Evolutionary conservation across 2,113 vertebrate species (phyloP).

Genomic region (Lamprologus lemairii): DNA sequence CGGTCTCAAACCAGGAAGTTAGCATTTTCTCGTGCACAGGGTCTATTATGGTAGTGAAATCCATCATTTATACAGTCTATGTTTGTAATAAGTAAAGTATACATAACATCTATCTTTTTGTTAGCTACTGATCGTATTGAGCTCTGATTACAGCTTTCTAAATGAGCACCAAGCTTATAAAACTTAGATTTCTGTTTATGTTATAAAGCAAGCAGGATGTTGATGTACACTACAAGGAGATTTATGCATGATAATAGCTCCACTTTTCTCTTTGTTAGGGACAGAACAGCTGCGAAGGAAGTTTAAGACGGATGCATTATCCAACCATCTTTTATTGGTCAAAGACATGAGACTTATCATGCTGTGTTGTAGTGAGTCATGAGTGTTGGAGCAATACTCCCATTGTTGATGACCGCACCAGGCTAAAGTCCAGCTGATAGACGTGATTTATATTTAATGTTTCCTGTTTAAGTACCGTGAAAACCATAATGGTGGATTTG

Average conservation of each 20-base stretch:
- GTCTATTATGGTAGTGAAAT: not conserved
- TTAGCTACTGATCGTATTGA: not conserved
- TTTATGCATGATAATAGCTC: not conserved
- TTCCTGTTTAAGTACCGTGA: not conserved
- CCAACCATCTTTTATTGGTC: not conserved
- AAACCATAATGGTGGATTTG: not conserved
- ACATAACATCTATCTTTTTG: not conserved
- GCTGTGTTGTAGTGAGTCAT: not conserved
- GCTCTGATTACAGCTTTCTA: not conserved
- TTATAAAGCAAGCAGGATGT: not conserved
- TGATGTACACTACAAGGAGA: not conserved
- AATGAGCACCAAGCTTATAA: not conserved
- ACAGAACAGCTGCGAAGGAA: conserved; percentile 17
- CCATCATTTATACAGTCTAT: not conserved
- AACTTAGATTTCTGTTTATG: not conserved
- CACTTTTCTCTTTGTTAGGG: not conserved
- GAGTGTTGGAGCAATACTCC: not conserved
- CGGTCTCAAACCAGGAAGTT: too few relatives aligned
- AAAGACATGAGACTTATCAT: not conserved
- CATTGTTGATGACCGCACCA: not conserved
- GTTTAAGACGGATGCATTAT: not conserved
- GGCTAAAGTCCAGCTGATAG: not conserved
- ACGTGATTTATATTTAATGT: not conserved
- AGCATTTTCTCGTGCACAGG: too few relatives aligned
- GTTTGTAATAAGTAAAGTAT: not conserved